Percentiles rank a stretch among this genome's conserved stretches.
These are phyloP conservation scores for Euura saliciscinereae DNA, from an alignment of 1,140 invertebrate genomes.

Conservation along the genomic window DNA sequence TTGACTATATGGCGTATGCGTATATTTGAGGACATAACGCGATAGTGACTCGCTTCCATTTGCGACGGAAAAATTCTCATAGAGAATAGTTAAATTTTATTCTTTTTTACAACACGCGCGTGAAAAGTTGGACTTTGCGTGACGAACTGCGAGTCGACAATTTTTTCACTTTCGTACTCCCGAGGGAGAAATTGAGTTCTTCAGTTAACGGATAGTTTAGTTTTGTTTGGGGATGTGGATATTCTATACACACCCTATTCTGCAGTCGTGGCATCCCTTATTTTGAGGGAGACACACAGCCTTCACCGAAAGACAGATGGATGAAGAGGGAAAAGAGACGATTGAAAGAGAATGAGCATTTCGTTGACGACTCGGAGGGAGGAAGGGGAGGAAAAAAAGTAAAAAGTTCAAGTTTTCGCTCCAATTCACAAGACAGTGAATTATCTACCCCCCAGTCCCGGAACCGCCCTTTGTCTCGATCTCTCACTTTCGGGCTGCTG, in stretches of 20 bases:
- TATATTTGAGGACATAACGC: no score
- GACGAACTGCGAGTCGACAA: not conserved
- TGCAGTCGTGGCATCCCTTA: no score
- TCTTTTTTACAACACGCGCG: no score
- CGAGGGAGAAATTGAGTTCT: no score
- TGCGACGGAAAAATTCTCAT: no score
- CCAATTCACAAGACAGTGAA: slow-evolving; percentile 1
- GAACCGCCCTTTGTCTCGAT: not conserved
- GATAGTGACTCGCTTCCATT: no score
- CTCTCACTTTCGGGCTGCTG: not conserved
- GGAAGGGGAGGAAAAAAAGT: not conserved
- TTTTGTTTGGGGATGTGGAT: not conserved
- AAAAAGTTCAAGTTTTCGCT: slow-evolving; percentile 5
- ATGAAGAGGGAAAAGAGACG: not conserved
- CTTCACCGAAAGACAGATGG: not conserved
- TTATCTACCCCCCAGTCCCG: not conserved
- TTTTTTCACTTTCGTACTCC: not conserved
- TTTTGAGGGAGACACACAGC: no score
- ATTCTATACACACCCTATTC: not conserved
- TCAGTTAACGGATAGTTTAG: no score
- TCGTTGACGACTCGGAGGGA: not conserved
- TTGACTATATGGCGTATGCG: no score
- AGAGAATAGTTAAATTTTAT: no score
- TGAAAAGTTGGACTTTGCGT: no score
- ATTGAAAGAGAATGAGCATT: not conserved